Base-by-base conservation (phyloP, 2,888 invertebrate species). In the Chromoteleia sp. region DNA sequence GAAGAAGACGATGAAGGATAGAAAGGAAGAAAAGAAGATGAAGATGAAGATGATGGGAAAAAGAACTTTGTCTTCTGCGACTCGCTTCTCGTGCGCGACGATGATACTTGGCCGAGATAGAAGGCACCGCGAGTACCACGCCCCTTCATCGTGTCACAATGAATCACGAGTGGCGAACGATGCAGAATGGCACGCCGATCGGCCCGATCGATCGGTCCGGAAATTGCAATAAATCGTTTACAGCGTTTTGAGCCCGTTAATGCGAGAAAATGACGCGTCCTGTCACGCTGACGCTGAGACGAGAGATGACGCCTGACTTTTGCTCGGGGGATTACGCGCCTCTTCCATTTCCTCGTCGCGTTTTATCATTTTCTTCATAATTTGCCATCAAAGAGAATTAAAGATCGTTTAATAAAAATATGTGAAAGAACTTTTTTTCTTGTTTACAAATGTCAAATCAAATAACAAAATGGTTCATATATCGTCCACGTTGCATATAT, bases 181-280 rank as follows among this genome's bases (percentile, higher is more conserved):
- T 75, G 75, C 67, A 75, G 75, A 75, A 76, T 76, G 76, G 76
- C 76, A 76, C 50, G 76, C 67, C 21, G 75, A 56, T 65, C 56
- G 45, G n/a, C 15, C n/a, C 63, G 65, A 58, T 76, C 67, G 67
- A 76, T 76, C 59, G 59, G 59, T 68, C 76, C 67, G 76, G 76
- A 76, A 76, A 76, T 76, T 68, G 76, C 59, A 76, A 59, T 76
- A 75, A 75, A 75, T 75, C 58, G 65, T 67, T 75, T 65, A 58
- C 75, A 67, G 50, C 56, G 14, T 58, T 65, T 75, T 41, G 65
- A 58, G 19, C 19, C 19, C 30, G 58, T 50, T 75, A 75, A 67
- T 75, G 65, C 65, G 75, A 65, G 75, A 75, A 75, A 75, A 75
- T 75, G 65, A 75, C 25, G 58, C 45, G 67, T 36, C 45, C 12